Conservation (phyloP, 1,140 invertebrate species). For the Zaprionus davidi region DNA sequence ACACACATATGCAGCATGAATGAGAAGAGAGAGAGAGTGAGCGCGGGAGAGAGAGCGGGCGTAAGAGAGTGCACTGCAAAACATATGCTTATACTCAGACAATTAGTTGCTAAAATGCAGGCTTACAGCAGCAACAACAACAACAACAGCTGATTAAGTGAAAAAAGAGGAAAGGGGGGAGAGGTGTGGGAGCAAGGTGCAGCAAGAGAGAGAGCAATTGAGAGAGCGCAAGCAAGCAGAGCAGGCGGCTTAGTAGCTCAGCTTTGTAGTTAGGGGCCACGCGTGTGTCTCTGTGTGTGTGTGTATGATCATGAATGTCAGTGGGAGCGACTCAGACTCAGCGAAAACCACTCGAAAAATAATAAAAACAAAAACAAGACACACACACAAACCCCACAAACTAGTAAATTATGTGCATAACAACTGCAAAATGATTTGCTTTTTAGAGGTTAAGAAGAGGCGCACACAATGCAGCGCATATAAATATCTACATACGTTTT, state of each 20-base stretch:
- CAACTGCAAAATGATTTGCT: slow-evolving; percentile 29
- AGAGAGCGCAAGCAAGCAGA: slow-evolving; percentile 12
- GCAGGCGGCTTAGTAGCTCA: slow-evolving; percentile 39
- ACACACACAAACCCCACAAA: slow-evolving; percentile 14
- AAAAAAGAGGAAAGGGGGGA: not conserved
- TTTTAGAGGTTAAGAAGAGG: slow-evolving; percentile 34
- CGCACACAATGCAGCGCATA: slow-evolving; percentile 1
- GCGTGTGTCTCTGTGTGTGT: slow-evolving; percentile 12
- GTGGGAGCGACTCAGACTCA: slow-evolving; percentile 26
- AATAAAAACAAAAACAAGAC: not conserved
- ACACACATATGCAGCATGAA: slow-evolving; percentile 3
- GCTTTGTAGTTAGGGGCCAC: slow-evolving; percentile 37
- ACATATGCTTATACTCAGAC: slow-evolving; percentile 63
- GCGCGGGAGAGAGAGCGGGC: slow-evolving; percentile 17
- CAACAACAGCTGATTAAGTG: slow-evolving; percentile 68
- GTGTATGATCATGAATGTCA: slow-evolving; percentile 36
- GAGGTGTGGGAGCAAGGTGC: not conserved
- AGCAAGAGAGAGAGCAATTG: not conserved
- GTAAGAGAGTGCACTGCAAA: slow-evolving; percentile 19
- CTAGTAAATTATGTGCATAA: slow-evolving; percentile 44
- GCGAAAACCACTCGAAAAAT: slow-evolving; percentile 36
- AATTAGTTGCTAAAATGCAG: slow-evolving; percentile 79
- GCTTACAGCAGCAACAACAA: slow-evolving; percentile 42
- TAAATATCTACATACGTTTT: slow-evolving; percentile 10
- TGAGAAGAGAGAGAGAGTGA: slow-evolving; percentile 20